Conservation (phyloP, 2,113 vertebrate genomes). For the Anhinga rufa region DNA sequence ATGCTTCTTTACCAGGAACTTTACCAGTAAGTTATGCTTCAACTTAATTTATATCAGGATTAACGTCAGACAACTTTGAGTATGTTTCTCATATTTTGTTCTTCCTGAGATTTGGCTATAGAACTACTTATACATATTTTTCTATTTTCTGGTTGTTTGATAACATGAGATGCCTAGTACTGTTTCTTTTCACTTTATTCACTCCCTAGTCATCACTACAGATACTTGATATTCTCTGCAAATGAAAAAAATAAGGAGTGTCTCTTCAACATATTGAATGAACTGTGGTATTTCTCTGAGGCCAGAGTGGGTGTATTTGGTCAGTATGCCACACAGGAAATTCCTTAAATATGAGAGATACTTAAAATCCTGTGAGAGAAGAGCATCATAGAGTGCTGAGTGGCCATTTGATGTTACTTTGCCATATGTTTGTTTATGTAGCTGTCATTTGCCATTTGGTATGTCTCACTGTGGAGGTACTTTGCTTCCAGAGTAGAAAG, state of each 20-base stretch:
- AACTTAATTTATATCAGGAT: neutral
- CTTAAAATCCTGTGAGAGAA: neutral
- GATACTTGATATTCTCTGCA: neutral
- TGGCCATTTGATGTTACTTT: slow-evolving; percentile 21
- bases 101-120: neutral
- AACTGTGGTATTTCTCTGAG: neutral
- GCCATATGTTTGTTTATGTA: slow-evolving; percentile 4
- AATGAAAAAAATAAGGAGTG: neutral
- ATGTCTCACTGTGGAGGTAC: neutral
- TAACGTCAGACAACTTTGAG: neutral
- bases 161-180: neutral
- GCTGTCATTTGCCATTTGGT: slow-evolving; percentile 19
- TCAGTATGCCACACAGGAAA: neutral
- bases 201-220: neutral
- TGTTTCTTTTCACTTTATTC: neutral
- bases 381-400: neutral
- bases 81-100: neutral
- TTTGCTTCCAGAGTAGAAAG: neutral
- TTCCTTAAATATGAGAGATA: slow-evolving; percentile 2
- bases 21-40: slow-evolving; percentile 84
- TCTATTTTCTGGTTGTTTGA: neutral
- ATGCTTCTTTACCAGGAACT: slow-evolving; percentile 95
- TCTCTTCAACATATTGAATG: neutral
- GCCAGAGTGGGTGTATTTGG: neutral
- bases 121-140: neutral